A percentile compares a stretch with the other conserved stretches of the same genome.
phyloP scores from a whole-genome alignment of 1,140 invertebrate species.

The Cotesia chilonis region DNA sequence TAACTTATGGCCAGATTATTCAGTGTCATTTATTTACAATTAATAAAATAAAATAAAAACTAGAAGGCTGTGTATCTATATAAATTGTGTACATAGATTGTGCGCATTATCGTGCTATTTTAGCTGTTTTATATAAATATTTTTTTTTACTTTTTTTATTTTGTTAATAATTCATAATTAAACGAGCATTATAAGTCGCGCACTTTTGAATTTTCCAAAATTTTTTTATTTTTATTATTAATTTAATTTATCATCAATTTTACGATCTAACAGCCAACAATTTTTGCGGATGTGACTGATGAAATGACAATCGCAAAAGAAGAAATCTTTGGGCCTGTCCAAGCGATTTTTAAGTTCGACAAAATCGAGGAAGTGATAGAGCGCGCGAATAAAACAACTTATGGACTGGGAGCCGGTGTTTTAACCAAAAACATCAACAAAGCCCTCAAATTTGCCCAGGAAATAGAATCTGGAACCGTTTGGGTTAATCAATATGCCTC shows the following conservation, averaged over 20 bases:
- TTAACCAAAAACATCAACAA: conserved; percentile 86
- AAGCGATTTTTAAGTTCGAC: conserved; percentile 78
- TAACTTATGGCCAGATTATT: too few species aligned
- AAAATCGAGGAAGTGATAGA: conserved; percentile 87
- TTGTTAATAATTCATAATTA: too few species aligned
- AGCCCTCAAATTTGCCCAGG: conserved; percentile 77
- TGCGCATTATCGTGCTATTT: too few species aligned
- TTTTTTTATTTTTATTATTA: neutral
- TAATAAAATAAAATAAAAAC: too few species aligned
- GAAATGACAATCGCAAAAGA: conserved; percentile 83
- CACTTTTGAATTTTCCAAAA: too few species aligned
- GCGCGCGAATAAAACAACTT: conserved; percentile 84
- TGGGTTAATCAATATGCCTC: conserved; percentile 81
- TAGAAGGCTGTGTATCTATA: too few species aligned
- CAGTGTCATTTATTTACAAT: too few species aligned
- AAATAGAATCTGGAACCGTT: conserved; percentile 75
- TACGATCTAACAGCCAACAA: conserved; percentile 75
- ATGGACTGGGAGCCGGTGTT: conserved; percentile 87
- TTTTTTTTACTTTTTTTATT: too few species aligned
- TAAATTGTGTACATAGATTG: too few species aligned
- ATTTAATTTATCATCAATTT: conserved; percentile 8
- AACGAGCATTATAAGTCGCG: too few species aligned
- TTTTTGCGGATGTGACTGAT: conserved; percentile 82
- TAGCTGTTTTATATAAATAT: too few species aligned
- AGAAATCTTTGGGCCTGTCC: conserved; percentile 81